phyloP scores from a whole-genome alignment of 2,113 vertebrate species.

The Nothobranchius furzeri region DNA sequence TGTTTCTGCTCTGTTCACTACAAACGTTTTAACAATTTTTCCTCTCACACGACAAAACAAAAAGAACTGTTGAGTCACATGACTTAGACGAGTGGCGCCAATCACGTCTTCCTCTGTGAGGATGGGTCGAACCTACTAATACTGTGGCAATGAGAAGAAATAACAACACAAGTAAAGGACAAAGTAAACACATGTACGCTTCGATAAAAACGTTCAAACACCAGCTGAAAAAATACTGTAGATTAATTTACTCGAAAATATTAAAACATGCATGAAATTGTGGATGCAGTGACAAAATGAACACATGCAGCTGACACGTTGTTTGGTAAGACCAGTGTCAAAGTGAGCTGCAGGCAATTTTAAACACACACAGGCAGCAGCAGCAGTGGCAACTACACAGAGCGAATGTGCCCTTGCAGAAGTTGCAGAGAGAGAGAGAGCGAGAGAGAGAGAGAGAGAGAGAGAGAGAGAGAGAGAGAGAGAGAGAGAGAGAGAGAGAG shows the following conservation, averaged over 20 bases:
- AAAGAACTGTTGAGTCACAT: conserved; percentile 85
- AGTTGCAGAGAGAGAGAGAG: conserved; percentile 22
- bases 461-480: too few species aligned
- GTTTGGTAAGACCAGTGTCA: conserved; percentile 33
- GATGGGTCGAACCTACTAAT: conserved; percentile 10
- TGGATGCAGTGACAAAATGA: background rate
- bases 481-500: too few species aligned
- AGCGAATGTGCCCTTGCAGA: conserved; percentile 44
- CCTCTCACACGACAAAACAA: conserved; percentile 84
- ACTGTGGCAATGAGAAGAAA: conserved; percentile 15
- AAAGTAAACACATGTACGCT: background rate
- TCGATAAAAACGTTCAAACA: background rate
- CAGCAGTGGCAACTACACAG: conserved; percentile 31
- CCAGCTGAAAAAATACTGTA: background rate
- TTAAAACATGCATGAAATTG: conserved; percentile 13
- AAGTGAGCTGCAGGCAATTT: conserved; percentile 38
- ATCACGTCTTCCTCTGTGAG: conserved; percentile 24
- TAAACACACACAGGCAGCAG: conserved; percentile 33
- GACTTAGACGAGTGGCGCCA: conserved; percentile 68
- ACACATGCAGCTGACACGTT: conserved; percentile 21
- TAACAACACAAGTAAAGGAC: conserved; percentile 6
- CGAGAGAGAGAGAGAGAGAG: too few species aligned
- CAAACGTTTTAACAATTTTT: conserved; percentile 89
- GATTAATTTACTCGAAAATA: conserved; percentile 26
- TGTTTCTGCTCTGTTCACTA: conserved; percentile 93